Base-by-base conservation (phyloP, 2,797 vertebrate species). In the Tangara arthus region DNA sequence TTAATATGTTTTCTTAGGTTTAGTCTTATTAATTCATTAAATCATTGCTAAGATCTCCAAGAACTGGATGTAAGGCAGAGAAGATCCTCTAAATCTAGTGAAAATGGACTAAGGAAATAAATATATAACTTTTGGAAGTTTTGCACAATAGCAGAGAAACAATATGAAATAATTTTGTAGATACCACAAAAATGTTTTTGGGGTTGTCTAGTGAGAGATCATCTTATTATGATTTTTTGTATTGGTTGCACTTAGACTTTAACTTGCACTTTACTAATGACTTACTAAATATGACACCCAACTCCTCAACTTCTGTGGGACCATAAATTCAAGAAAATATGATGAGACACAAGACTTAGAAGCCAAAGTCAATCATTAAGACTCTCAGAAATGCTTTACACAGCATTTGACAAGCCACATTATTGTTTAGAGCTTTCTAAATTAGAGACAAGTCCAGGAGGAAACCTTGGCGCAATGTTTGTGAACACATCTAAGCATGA, bases 11-110 rank as follows among this genome's bases (percentile, higher is more conserved):
- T 94, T 83, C 82, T 50, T 75, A 91, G 55, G 42, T 91, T 94
- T 59, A 76, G 42, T 49, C 39, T 97, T 96, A 95, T 95, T 95
- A 95, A 91, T 89, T 93, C 96, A 93, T 96, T 96, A 95, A 94
- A 94, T 96, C 87, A 95, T n/a, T 63, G 52, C 50, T 79, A 52
- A 47, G 39, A 91, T 91, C 35, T 78, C 47, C 8, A 85, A 76
- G 79, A 95, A 84, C 35, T 76, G 73, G 46, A 81, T 69, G 27
- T 15, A 92, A 92, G 76, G 20, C 13, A 42, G 30, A 76, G 57
- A 87, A 34, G 61, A 78, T 28, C 76, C 20, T 50, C 50, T 79
- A 70, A 64, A 93, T 82, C 47, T 46, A 59, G 15, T 46, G 34
- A 53, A 85, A 82, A 32, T 35, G 50, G 47, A 87, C 66, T 26